Evolutionary conservation across 2,113 vertebrate genomes (phyloP), one percentile per base, ranked within the genome.

Genomic region (Apeltes quadracus): DNA sequence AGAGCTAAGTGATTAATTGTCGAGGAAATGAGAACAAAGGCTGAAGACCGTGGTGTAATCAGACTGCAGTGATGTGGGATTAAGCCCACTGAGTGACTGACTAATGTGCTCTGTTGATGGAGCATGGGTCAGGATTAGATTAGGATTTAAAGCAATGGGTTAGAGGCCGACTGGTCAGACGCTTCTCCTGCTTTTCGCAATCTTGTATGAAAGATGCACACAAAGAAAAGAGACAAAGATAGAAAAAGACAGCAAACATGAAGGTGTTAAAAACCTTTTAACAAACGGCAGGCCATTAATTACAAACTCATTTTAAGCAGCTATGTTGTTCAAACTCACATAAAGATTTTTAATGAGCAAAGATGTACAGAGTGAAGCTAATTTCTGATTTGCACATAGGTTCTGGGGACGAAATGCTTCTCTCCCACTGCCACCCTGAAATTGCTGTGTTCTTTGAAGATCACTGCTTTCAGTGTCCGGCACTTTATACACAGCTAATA

Each of bases 111-210:
- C 83, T 75, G 36, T 43, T 90, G 88, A 89, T 79, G 55, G 55
- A 78, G 79, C 80, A 70, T 58, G 74, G 70, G 50, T 62, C 65
- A 73, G 84, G 89, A 93, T 93, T 86, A 87, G 92, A 90, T 87
- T 83, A 85, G 82, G 91, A 90, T 91, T 93, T 92, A 88, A 67
- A 69, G 81, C 83, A 80, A 72, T 75, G 82, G 74, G 84, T 82
- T 85, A 72, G 83, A 81, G 78, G 61, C 62, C 58, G 39, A 72
- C 25, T 75, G 69, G 61, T 70, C 36, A 50, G 25, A 29, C 32
- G 51, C 79, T 50, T 74, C 23, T 72, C 53, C 46, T 78, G 41
- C 41, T 27, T 32, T 83, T 75, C n/a, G 25, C 38, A 59, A 54
- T 72, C 65, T 76, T 51, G 46, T 59, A 36, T 53, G 2, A 44